Evolutionary conservation across 2,797 vertebrate genomes (phyloP).

Genomic region (Carapus acus): DNA sequence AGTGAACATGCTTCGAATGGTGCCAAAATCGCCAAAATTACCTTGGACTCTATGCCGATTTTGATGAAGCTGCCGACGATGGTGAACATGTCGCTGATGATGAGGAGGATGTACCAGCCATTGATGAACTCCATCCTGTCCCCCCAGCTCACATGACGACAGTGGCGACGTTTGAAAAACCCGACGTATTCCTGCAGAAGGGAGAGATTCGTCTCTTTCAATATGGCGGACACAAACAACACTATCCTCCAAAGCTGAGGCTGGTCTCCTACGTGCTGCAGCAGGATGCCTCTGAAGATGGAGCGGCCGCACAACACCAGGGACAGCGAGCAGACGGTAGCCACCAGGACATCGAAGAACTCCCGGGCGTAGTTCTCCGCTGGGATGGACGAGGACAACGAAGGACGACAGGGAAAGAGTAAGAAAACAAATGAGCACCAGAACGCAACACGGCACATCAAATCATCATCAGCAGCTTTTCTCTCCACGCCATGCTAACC

Average conservation of each 20-base stretch:
- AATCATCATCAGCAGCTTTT: background rate
- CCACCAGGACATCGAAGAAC: conserved; percentile 81
- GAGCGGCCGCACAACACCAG: conserved; percentile 86
- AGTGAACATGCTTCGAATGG: too few species aligned
- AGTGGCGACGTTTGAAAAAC: conserved; percentile 70
- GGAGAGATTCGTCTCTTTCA: too few species aligned
- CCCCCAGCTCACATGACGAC: conserved; percentile 66
- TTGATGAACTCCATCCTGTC: conserved; percentile 90
- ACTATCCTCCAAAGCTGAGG: too few species aligned
- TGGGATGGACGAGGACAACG: conserved; percentile 35
- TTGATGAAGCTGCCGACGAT: conserved; percentile 88
- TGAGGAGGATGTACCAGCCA: conserved; percentile 90
- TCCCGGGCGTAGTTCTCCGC: conserved; percentile 80
- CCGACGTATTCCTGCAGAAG: conserved; percentile 82
- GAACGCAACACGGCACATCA: too few species aligned
- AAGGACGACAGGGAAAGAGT: background rate
- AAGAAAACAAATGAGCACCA: too few species aligned
- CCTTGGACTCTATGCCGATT: conserved; percentile 91
- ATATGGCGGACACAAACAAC: too few species aligned
- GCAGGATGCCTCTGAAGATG: conserved; percentile 79
- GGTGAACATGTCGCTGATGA: conserved; percentile 85
- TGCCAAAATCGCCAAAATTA: conserved; percentile 25
- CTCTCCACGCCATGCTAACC: conserved; percentile 67
- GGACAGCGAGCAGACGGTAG: conserved; percentile 78
- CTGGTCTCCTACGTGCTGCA: conserved; percentile 77